Evolutionary conservation across 2,888 invertebrate genomes (phyloP), one percentile per base, ranked within the genome.

Genomic region (Ichneumoninae sp.): DNA sequence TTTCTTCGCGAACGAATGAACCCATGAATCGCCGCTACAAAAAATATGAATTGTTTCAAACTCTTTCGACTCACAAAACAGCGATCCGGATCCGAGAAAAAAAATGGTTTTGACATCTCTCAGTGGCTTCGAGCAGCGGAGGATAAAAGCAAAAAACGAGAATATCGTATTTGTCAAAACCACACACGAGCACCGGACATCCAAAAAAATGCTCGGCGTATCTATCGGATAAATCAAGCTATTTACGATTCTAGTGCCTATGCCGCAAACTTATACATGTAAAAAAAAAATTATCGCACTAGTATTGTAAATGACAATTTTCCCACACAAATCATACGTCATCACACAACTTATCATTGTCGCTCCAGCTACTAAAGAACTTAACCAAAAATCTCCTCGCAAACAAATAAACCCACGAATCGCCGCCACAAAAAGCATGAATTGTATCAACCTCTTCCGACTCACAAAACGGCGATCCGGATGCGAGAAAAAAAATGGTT

Each of bases 201-300:
- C 47, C 69, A 40, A 36, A 70, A 1, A 62, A 62, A 50, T 44
- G 26, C 69, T 30, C 47, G 22, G 47, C 26, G 26, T 47, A 16
- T 26, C 47, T 22, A 62, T 44, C 69, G 22, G 65, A 76, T 79
- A 75, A 82, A 75, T 82, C 80, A 83, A 62, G 71, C 54, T 78
- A 22, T 22, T 22, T 22, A 22, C 4, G 30, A 30, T 30, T 3
- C 3, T 30, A 3, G 30, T 5, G 33, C 30, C 3, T 30, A 0
- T 30, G 30, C 30, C 5, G 36, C 36, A 7, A 36, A 36, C 36
- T 6, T 6, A 7, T 6, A 6, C 36, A 6, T 0, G 36, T 36
- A 4, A 36, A 5, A 22, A 40, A 40, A 8, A 2, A 1, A 1
- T 1, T 40, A 40, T 40, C 40, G 40, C 8, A 40, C 40, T 40